These are phyloP conservation scores for Ophion ventricosus DNA, from an alignment of 2,888 invertebrate genomes.

Conservation along the genomic window DNA sequence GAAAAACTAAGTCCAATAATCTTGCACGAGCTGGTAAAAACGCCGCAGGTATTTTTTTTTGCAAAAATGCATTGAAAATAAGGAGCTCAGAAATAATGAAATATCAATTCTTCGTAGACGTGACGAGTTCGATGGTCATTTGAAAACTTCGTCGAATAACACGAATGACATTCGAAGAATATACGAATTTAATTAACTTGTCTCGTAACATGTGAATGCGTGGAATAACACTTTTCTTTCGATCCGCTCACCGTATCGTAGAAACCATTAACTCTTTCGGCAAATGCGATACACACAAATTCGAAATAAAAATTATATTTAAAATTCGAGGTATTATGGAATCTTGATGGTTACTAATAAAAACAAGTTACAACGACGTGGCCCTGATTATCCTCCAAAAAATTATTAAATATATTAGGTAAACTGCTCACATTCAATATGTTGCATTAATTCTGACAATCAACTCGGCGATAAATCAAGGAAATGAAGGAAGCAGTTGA, in stretches of 20 bases:
- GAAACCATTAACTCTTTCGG: background rate
- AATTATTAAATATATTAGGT: background rate
- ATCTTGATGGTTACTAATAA: background rate
- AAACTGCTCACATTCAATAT: background rate
- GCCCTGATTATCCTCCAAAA: background rate
- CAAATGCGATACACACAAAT: too few relatives aligned
- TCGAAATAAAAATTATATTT: background rate
- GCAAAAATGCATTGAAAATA: background rate
- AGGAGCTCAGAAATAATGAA: background rate
- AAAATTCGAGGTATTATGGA: background rate
- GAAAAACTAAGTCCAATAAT: background rate
- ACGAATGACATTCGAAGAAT: background rate
- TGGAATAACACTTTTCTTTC: background rate
- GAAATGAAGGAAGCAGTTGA: background rate
- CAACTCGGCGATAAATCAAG: background rate
- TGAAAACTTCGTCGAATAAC: background rate
- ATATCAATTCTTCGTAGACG: background rate
- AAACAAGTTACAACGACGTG: background rate
- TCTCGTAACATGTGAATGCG: background rate
- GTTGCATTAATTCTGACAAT: background rate
- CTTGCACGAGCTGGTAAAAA: background rate
- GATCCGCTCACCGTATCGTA: background rate
- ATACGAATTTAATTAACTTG: background rate
- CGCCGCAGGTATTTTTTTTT: background rate
- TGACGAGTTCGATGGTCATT: background rate